Evolutionary conservation across 2,888 invertebrate species (phyloP), one percentile per base, ranked within the genome.

Genomic region (Plagiodera versicolora): DNA sequence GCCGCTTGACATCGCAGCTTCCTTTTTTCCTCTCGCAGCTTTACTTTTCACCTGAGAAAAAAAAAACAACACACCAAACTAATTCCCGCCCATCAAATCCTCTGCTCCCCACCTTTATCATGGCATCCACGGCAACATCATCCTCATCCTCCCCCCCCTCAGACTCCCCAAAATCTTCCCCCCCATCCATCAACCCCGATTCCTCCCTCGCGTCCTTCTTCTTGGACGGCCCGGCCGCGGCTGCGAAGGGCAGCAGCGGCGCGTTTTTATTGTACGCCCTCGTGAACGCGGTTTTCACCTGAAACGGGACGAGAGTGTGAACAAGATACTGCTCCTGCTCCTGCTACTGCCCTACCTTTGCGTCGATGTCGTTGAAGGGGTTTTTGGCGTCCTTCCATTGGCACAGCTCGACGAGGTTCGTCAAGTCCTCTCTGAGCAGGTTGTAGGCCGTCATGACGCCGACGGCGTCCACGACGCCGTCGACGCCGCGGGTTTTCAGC

Each of bases 271-370:
- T 99, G 79, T 94, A 95, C 0, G 90, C 84, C 45, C 96, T 86
- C 0, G 98, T 99, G 78, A 99, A 90, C 0, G 97, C 94, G 0
- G 95, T 88, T 83, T 98, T 98, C 0, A 94, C 90, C 92, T 92
- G 72, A 17, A 72, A 64, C n/a, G n/a, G n/a, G n/a, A n/a, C n/a
- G n/a, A n/a, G n/a, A n/a, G n/a, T n/a, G n/a, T n/a, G n/a, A n/a
- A n/a, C n/a, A n/a, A n/a, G n/a, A n/a, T n/a, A n/a, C n/a, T n/a
- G n/a, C n/a, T n/a, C n/a, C n/a, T n/a, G n/a, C n/a, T n/a, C n/a
- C n/a, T n/a, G n/a, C n/a, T n/a, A n/a, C n/a, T 49, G 58, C 28
- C 28, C 59, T 62, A 72, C 73, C 81, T 92, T 92, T 11, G 89
- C 84, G 67, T 91, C 91, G 19, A 99, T 83, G 61, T 85, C 80